These are phyloP conservation scores for Dromas ardeola DNA, from an alignment of 2,113 vertebrate species.

Conservation along the genomic window DNA sequence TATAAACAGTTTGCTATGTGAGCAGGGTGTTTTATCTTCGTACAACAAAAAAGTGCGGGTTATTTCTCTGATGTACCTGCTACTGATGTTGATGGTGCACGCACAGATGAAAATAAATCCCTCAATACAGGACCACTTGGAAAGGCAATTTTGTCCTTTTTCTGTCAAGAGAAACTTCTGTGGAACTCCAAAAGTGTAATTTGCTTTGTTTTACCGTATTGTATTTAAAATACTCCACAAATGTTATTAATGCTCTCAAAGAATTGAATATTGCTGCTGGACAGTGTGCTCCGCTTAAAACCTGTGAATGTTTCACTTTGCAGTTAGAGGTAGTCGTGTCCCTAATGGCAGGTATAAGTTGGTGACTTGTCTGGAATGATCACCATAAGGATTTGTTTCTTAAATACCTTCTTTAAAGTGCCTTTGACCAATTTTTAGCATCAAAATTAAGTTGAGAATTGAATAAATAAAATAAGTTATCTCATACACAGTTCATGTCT, in stretches of 20 bases:
- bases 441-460: conserved; percentile 54
- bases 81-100: background rate
- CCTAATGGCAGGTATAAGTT: background rate
- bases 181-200: conserved; percentile 17
- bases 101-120: background rate
- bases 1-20: background rate
- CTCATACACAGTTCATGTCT: background rate
- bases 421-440: conserved; percentile 64
- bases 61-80: background rate
- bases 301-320: conserved; percentile 43
- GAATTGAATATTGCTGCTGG: conserved; percentile 54
- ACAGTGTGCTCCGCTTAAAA: conserved; percentile 30
- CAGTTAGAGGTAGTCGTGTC: background rate
- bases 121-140: background rate
- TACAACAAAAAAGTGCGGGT: background rate
- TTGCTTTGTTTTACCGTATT: conserved; percentile 8
- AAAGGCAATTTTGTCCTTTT: conserved; percentile 8
- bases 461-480: conserved; percentile 67
- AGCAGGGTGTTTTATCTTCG: background rate
- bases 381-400: conserved; percentile 36
- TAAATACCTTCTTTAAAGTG: conserved; percentile 61
- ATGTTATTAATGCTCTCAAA: background rate
- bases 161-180: conserved; percentile 11
- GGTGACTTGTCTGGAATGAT: conserved; percentile 38
- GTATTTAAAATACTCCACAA: conserved; percentile 27